Evolutionary conservation across 2,888 invertebrate species (phyloP), one percentile per base, ranked within the genome.

Genomic region (Mechanitis mazaeus): DNA sequence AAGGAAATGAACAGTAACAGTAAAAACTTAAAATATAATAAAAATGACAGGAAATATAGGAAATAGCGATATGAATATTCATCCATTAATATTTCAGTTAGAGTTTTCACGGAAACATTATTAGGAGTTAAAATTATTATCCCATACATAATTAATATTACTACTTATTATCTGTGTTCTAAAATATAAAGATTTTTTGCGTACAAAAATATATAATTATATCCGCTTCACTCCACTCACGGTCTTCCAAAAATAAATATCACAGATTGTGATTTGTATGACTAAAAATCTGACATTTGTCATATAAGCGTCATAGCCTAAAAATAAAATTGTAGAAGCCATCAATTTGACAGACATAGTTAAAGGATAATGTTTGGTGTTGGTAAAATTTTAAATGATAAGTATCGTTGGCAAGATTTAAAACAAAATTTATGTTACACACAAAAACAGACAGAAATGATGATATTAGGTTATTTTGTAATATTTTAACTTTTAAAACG

Each of bases 231-330:
- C 70, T 76, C 75, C 66, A 68, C 71, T 77, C 75, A 77, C 74
- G 77, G 75, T 76, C 74, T 75, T 81, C 81, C 80, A 80, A 81
- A 81, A 81, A 81, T 81, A 81, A 81, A 81, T 74, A 78, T 72
- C 68, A 70, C 65, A 70, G 70, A 69, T 35, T 61, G 47, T 50
- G 9, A 20, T 20, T 20, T 20, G 20, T 20, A 20, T 20, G 20
- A 35, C 28, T 4, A 55, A 28, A 42, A 59, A 59, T 56, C 59
- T 68, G 67, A 69, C 68, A 66, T 35, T 56, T 11, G 56, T 59
- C 60, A 54, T 54, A 55, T 33, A 46, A 33, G 35, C 9, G 33
- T 33, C 20, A 57, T n/a, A 28, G 47, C 28, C 38, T 46, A 56
- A 45, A 46, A 33, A 56, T 56, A 45, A 56, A 45, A 5, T 55